Percentiles rank a stretch among this genome's conserved stretches.
Evolutionary conservation across 2,888 invertebrate species (phyloP).

Genomic region (Polydrusus cervinus): DNA sequence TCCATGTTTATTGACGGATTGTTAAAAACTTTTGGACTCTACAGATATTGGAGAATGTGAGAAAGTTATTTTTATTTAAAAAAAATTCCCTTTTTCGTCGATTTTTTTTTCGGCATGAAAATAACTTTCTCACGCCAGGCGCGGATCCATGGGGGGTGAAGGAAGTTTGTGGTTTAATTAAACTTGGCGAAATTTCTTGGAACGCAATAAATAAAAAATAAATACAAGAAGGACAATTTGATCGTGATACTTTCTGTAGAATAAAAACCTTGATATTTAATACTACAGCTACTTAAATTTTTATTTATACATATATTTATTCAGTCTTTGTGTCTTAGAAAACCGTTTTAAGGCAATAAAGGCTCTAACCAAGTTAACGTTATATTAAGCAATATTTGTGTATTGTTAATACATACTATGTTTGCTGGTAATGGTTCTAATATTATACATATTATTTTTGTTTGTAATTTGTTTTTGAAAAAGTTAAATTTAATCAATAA

Average conservation of each 20-base stretch:
- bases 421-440: constrained; percentile 64
- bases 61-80: too few species aligned
- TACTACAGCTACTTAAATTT: constrained; percentile 48
- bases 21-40: too few species aligned
- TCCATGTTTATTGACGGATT: too few species aligned
- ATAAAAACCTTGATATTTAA: neutral
- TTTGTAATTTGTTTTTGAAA: constrained; percentile 24
- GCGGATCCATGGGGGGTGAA: too few species aligned
- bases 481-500: constrained; percentile 22
- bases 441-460: constrained; percentile 42
- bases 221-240: too few species aligned
- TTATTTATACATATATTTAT: constrained; percentile 52
- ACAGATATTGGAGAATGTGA: too few species aligned
- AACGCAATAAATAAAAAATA: too few species aligned
- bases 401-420: constrained; percentile 65
- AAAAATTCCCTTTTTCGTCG: too few species aligned
- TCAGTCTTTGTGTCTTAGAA: constrained; percentile 62
- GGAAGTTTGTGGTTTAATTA: too few species aligned
- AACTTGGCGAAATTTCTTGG: too few species aligned
- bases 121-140: too few species aligned
- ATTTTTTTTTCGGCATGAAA: too few species aligned
- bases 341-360: constrained; percentile 60
- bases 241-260: constrained; percentile 1
- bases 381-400: constrained; percentile 64
- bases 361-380: constrained; percentile 57